Evolutionary conservation across 2,888 invertebrate species (phyloP), one percentile per base, ranked within the genome.

Genomic region (Zeuzera pyrina): DNA sequence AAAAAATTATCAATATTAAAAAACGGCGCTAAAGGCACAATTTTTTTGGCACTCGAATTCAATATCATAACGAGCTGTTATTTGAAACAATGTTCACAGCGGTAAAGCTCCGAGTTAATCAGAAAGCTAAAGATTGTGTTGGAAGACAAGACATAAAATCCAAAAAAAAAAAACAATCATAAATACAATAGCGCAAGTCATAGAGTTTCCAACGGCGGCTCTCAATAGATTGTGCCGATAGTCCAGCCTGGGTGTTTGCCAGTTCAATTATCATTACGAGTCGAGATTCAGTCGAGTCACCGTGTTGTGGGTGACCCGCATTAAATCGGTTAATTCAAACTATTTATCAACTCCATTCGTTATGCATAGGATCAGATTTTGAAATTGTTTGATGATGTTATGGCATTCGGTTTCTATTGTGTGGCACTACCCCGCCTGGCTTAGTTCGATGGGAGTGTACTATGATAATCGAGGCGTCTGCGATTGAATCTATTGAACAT

Each of bases 311-410:
- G 78, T 81, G 83, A 83, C 83, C 83, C 83, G 83, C 77, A 81
- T 81, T 81, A 79, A 79, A 83, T 83, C 81, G 81, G 83, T 83
- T 78, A 81, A 81, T 83, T 81, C 77, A 72, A 78, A 79, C 77
- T 78, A 79, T 81, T 83, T 83, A 81, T 83, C 79, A 73, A 76
- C 68, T 69, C 69, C 61, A 77, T 77, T 77, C 77, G 77, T 76
- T 78, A 81, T 77, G 81, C 78, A 76, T 78, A 74, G 71, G 74
- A 77, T 77, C 76, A 69, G 76, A 81, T 78, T 78, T 74, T 67
- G 73, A 74, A 73, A 77, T 73, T 77, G 76, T 79, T 78, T 78
- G 77, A 78, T 76, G 69, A 69, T 81, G 78, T 79, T 79, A 64
- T 77, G 74, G 73, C 73, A 59, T 71, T 58, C 49, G 59, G 55